Base-by-base conservation (phyloP, 1,140 invertebrate genomes). In the Tyrophagus putrescentiae region DNA sequence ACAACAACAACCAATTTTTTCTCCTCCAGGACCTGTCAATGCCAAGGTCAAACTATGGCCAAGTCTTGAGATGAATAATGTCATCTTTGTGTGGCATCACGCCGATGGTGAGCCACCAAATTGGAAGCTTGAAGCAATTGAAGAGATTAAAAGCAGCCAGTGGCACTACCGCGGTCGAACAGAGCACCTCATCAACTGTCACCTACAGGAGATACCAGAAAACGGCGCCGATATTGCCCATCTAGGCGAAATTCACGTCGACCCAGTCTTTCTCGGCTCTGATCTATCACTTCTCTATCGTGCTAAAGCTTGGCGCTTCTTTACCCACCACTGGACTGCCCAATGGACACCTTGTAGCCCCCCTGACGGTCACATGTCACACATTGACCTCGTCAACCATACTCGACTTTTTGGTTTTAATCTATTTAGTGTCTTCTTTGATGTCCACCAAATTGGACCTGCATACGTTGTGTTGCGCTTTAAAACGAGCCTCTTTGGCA, bases 151-250 rank as follows among this genome's bases (percentile, higher is more conserved):
- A 3, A 69, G 68, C 7, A 77, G 79, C 1, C 65, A 69, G 4
- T 87, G 80, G 80, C 70, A 70, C 1, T 87, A 80, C 67, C 76
- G 82, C 27, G 89, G 87, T 0, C 74, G 75, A 18, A 73, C 72
- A 4, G 82, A 88, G 64, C 88, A 85, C 68, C 72, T 79, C 29
- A 75, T 90, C 41, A 82, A 75, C 45, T 71, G 73, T 64, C 75
- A 77, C 62, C 72, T 76, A 7, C 71, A 70, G 65, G 69, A 70
- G 42, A 31, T 5, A 27, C 56, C 56, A 4, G 88, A 93, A 72
- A 94, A 94, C 67, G 89, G 87, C 0, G 84, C 87, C 0, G 89
- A 94, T 69, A 73, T 83, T 1, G 81, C 82, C 0, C 89, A 93
- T 69, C 73, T 94, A 11, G 77, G 77, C 53, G 77, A 81, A 0